Evolutionary conservation across 1,140 invertebrate species (phyloP), one percentile per base, ranked within the genome.

Genomic region (Drosophila cardini): DNA sequence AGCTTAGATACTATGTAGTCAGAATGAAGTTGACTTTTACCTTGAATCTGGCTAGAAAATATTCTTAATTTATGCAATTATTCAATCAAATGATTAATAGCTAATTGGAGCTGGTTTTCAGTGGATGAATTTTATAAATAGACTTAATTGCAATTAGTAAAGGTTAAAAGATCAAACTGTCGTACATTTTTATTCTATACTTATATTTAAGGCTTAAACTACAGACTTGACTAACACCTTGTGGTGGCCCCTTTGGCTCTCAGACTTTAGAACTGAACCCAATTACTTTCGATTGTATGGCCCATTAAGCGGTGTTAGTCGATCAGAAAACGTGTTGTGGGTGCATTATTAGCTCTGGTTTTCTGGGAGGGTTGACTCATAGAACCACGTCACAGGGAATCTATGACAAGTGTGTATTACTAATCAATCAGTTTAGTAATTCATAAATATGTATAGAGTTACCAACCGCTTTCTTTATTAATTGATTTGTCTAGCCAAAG

Each of bases 21-120:
- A 32, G 30, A 34, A 34, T 32, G 18, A 34, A 65, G 50, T 43
- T 30, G 36, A 15, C 42, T 40, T 60, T 60, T 11, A 32, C 45
- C 13, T 52, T 40, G 38, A 68, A 68, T 58, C 43, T 40, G 16
- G 45, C 13, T 30, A 56, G 65, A 18, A 26, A n/a, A n/a, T 6
- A 11, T 45, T 15, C 46, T 55, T 61, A 42, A 65, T 73, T 70
- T 61, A 78, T 71, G 63, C 36, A 68, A 65, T 70, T 64, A 61
- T 80, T 76, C 63, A 65, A 56, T 73, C 57, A 55, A 32, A 56
- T 76, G 69, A 72, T 65, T 64, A 73, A 67, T 67, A 16, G 50
- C 18, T 68, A 76, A 76, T 72, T 73, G 56, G 56, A 30, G 57
- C 38, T 8, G 26, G 11, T 34, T 50, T 43, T 38, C n/a, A 48